Percentiles rank a stretch among this genome's conserved stretches.
Evolutionary conservation across 2,797 vertebrate species (phyloP).

Genomic region (Schizothorax lantsangensis): DNA sequence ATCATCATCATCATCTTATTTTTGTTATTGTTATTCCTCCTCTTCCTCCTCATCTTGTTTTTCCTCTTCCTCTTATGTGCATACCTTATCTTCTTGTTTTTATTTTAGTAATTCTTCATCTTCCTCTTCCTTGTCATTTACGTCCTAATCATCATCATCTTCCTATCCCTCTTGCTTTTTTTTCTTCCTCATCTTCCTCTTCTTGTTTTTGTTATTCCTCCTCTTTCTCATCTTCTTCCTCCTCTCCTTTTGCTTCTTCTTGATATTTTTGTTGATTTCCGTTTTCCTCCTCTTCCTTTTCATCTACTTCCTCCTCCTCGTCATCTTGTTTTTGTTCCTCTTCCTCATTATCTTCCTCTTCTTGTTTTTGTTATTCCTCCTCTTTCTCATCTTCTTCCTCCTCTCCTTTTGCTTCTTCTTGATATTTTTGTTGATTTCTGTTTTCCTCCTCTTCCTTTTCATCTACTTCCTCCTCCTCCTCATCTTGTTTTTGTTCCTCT

Average conservation of each 20-base stretch:
- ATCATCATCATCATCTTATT: background rate
- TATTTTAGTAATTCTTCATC: background rate
- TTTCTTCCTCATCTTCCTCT: background rate
- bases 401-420: background rate
- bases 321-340: background rate
- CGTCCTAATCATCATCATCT: background rate
- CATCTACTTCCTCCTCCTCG: too few relatives aligned
- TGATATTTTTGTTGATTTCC: too few relatives aligned
- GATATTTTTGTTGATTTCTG: too few relatives aligned
- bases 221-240: background rate
- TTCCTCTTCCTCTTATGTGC: background rate
- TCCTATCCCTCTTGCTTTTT: background rate
- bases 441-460: background rate
- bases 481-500: rapidly evolving
- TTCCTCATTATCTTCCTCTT: background rate
- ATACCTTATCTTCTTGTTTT: background rate
- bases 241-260: too few relatives aligned
- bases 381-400: background rate
- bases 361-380: background rate
- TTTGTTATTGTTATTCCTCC: background rate
- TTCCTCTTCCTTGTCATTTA: background rate
- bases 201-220: too few relatives aligned
- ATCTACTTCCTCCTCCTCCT: background rate
- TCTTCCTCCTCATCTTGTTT: background rate
- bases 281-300: background rate